Conservation (phyloP, 2,113 vertebrate genomes). For the Notechis scutatus region DNA sequence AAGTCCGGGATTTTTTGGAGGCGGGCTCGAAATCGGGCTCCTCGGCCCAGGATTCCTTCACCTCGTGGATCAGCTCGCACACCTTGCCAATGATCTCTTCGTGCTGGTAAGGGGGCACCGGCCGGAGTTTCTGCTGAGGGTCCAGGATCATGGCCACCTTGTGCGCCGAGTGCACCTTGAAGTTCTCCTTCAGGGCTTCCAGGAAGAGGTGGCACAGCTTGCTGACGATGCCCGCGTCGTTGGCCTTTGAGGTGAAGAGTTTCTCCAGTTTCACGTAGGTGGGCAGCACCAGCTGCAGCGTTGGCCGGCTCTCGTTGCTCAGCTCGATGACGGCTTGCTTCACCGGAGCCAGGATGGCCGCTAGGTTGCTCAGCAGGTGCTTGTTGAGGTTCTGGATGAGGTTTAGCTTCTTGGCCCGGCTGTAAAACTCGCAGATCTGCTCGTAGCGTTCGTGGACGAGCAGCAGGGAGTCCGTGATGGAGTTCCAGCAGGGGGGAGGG, state of each 20-base stretch:
- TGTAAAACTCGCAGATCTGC: conserved; percentile 94
- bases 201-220: conserved; percentile 98
- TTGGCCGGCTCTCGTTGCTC: conserved; percentile 90
- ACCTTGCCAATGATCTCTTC: conserved; percentile 95
- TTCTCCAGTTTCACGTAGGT: conserved; percentile 95
- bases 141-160: conserved; percentile 98
- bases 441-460: conserved; percentile 94
- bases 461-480: conserved; percentile 87
- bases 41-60: conserved; percentile 80
- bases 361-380: conserved; percentile 90
- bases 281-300: conserved; percentile 92
- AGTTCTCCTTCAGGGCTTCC: conserved; percentile 97
- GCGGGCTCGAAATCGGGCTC: conserved; percentile 80
- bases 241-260: conserved; percentile 97
- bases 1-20: conserved; percentile 81
- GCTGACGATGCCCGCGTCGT: conserved; percentile 89
- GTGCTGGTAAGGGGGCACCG: conserved; percentile 92
- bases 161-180: conserved; percentile 93
- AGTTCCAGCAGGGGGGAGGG: conserved; percentile 94
- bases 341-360: conserved; percentile 86
- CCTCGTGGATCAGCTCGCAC: conserved; percentile 87
- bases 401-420: conserved; percentile 89
- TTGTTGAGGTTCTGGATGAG: conserved; percentile 97
- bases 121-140: conserved; percentile 93
- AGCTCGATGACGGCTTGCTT: conserved; percentile 91